Conservation (phyloP, 2,888 invertebrate genomes). For the Arenicola marina region DNA sequence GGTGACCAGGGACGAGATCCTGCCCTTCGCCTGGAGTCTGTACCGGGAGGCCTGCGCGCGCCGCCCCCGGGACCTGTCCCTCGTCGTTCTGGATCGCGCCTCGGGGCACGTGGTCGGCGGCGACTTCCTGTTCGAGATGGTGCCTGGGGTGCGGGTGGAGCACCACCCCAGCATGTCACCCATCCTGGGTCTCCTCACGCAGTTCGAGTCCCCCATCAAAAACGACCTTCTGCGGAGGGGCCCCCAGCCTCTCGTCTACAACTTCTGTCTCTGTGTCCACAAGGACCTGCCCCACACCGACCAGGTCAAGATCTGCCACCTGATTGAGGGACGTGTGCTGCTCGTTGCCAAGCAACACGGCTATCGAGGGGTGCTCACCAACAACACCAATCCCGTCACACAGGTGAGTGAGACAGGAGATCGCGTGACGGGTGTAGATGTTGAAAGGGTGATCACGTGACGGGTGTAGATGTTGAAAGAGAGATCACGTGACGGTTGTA, state of each 20-base stretch:
- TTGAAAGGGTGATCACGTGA: too few relatives aligned
- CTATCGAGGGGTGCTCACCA: conserved; percentile 21
- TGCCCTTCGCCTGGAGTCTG: conserved; percentile 19
- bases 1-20: conserved; percentile 17
- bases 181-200: conserved; percentile 15
- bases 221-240: neutral
- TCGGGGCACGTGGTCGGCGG: conserved; percentile 25
- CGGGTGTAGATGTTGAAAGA: too few relatives aligned
- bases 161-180: conserved; percentile 26
- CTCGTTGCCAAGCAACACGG: conserved; percentile 13
- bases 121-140: conserved; percentile 26
- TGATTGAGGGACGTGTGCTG: conserved; percentile 22
- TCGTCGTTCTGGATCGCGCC: conserved; percentile 17
- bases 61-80: conserved; percentile 9
- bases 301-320: conserved; percentile 26
- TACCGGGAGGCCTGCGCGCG: conserved; percentile 18
- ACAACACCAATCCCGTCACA: conserved; percentile 27
- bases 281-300: conserved; percentile 24
- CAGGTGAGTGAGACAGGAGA: conserved; percentile 14
- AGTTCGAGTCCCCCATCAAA: conserved; percentile 23
- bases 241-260: conserved; percentile 11
- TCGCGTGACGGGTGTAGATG: too few relatives aligned
- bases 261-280: conserved; percentile 29
- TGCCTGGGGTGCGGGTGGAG: conserved; percentile 12
- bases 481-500: too few relatives aligned